A percentile compares a stretch with the other conserved stretches of the same genome.
Conservation (phyloP, 2,797 vertebrate genomes). For the Pantherophis vulpinus region DNA sequence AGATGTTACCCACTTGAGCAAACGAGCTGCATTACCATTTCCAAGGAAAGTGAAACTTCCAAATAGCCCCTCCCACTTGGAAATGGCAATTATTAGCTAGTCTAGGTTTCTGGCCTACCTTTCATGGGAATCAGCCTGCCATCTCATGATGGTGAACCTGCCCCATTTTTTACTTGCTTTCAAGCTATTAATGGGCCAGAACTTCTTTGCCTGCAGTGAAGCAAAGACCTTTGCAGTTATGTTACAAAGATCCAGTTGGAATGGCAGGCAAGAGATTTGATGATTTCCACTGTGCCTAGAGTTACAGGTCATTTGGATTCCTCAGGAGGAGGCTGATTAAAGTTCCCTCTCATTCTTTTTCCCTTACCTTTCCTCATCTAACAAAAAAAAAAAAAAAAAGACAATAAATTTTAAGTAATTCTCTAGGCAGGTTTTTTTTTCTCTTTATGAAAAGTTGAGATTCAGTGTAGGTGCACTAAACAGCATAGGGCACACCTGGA, state of each 20-base stretch:
- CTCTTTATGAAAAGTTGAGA: not conserved
- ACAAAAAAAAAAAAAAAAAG: not conserved
- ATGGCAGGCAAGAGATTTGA: not conserved
- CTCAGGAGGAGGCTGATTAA: not conserved
- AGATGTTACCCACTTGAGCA: no score
- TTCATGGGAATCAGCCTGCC: not conserved
- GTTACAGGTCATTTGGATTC: not conserved
- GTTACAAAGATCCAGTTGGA: not conserved
- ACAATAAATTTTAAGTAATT: not conserved
- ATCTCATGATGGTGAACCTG: not conserved
- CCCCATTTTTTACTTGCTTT: not conserved
- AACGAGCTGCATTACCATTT: not conserved
- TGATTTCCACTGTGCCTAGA: not conserved
- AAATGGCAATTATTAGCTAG: not conserved
- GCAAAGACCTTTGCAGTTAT: slow-evolving; percentile 8
- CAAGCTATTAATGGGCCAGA: not conserved
- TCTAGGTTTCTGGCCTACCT: not conserved
- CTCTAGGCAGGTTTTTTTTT: not conserved
- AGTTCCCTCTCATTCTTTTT: not conserved
- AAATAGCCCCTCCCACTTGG: no score
- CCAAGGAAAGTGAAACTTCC: not conserved
- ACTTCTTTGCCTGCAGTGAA: slow-evolving; percentile 13
- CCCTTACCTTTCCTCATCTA: not conserved
- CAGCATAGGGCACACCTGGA: no score
- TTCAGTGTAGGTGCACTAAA: not conserved